Evolutionary conservation across 1,140 invertebrate genomes (phyloP).

Genomic region (Tetramorium parvispinum): DNA sequence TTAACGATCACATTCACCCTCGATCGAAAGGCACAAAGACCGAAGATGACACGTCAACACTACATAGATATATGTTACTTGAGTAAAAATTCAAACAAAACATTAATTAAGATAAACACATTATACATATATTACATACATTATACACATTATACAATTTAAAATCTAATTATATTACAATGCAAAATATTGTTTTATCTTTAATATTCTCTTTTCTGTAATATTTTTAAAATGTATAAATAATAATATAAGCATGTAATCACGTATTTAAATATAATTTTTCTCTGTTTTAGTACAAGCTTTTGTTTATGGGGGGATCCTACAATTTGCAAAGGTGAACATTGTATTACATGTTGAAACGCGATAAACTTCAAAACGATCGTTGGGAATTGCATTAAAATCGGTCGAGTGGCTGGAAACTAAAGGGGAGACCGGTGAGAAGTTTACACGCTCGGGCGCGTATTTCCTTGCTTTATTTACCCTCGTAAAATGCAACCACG

Average conservation of each 20-base stretch:
- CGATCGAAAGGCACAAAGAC: background rate
- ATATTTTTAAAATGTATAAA: background rate
- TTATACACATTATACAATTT: too few species aligned
- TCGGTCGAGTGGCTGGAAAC: conserved; percentile 32
- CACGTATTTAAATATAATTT: background rate
- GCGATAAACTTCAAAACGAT: conserved; percentile 33
- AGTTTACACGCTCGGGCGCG: conserved; percentile 37
- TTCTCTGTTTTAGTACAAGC: background rate
- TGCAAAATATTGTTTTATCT: background rate
- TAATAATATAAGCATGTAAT: background rate
- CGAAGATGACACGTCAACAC: background rate
- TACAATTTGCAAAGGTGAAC: conserved; percentile 3
- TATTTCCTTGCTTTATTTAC: conserved; percentile 57
- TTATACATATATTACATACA: too few species aligned
- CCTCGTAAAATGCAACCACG: conserved; percentile 49
- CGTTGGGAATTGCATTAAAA: conserved; percentile 43
- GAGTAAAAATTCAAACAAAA: background rate
- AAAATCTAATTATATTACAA: background rate
- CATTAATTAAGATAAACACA: background rate
- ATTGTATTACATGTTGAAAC: conserved; percentile 18
- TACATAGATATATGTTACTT: background rate
- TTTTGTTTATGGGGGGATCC: background rate
- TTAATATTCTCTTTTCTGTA: too few species aligned
- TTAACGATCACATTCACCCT: conserved; percentile 21
- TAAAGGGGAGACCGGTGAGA: conserved; percentile 30